Conservation (phyloP, 2,113 vertebrate genomes). For the Protomyctophum bolini region DNA sequence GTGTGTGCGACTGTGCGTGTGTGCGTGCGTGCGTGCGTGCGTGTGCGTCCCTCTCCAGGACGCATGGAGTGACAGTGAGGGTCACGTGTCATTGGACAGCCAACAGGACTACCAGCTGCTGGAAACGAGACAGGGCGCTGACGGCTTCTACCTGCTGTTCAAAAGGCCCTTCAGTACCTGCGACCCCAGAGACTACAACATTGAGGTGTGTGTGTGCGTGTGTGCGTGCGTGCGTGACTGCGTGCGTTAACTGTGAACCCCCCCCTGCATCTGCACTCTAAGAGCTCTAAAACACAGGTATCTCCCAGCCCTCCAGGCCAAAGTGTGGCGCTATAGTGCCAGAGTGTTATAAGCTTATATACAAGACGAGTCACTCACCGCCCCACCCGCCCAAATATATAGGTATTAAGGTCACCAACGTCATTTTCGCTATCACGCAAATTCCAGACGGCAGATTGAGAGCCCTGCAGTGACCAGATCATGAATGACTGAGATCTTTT, state of each 20-base stretch:
- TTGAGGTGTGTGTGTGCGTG: constrained; percentile 82
- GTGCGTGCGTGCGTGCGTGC: background rate
- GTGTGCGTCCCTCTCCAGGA: constrained; percentile 76
- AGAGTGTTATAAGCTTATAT: too few relatives aligned
- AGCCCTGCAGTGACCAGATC: too few relatives aligned
- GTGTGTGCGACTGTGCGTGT: constrained; percentile 6
- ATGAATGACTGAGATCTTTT: too few relatives aligned
- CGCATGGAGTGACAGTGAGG: constrained; percentile 87
- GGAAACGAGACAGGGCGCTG: constrained; percentile 60
- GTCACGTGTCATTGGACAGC: constrained; percentile 83
- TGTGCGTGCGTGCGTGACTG: too few relatives aligned
- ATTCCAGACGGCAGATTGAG: too few relatives aligned
- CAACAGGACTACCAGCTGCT: constrained; percentile 94
- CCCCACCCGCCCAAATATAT: too few relatives aligned
- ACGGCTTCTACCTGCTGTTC: constrained; percentile 87
- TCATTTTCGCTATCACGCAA: too few relatives aligned
- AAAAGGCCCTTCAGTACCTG: constrained; percentile 90
- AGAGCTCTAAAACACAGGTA: too few relatives aligned
- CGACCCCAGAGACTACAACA: constrained; percentile 90
- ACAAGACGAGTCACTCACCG: too few relatives aligned
- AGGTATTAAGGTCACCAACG: too few relatives aligned
- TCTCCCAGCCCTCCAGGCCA: too few relatives aligned
- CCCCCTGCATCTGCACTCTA: background rate
- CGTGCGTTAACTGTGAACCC: background rate
- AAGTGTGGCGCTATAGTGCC: too few relatives aligned